These are phyloP conservation scores for Melikaiella ostensackeni DNA, from an alignment of 2,888 invertebrate species.

Conservation along the genomic window DNA sequence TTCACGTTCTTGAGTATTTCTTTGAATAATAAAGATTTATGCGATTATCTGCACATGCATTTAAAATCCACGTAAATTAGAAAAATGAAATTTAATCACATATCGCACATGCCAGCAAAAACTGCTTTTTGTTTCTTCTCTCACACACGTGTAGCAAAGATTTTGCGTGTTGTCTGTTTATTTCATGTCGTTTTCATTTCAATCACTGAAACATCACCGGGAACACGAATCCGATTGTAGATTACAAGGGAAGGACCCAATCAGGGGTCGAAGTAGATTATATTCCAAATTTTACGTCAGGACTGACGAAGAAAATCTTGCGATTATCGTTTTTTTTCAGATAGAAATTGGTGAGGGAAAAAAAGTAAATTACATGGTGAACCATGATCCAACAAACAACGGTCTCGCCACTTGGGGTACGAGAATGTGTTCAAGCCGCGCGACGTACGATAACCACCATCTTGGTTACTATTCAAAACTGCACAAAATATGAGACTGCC, in stretches of 20 bases:
- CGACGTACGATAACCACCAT: too few species aligned
- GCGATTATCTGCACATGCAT: neutral
- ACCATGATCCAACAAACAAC: too few species aligned
- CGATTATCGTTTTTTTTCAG: neutral
- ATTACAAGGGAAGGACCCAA: neutral
- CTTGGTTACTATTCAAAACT: too few species aligned
- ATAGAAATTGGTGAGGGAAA: neutral
- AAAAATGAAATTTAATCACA: neutral
- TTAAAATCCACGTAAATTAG: neutral
- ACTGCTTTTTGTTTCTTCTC: neutral
- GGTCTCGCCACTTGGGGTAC: too few species aligned
- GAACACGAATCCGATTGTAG: neutral
- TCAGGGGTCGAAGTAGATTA: neutral
- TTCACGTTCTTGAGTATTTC: constrained; percentile 21
- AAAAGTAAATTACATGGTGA: too few species aligned
- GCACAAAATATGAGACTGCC: too few species aligned
- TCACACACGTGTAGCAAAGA: neutral
- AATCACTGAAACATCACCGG: neutral
- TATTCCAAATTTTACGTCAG: neutral
- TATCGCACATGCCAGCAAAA: too few species aligned
- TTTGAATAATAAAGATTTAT: neutral
- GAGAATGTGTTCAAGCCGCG: too few species aligned
- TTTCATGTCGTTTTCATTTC: neutral
- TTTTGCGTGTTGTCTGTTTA: neutral
- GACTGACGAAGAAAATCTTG: neutral